Conservation (phyloP, 92 coral and sea anemone species). For the Virgularia gustaviana region DNA sequence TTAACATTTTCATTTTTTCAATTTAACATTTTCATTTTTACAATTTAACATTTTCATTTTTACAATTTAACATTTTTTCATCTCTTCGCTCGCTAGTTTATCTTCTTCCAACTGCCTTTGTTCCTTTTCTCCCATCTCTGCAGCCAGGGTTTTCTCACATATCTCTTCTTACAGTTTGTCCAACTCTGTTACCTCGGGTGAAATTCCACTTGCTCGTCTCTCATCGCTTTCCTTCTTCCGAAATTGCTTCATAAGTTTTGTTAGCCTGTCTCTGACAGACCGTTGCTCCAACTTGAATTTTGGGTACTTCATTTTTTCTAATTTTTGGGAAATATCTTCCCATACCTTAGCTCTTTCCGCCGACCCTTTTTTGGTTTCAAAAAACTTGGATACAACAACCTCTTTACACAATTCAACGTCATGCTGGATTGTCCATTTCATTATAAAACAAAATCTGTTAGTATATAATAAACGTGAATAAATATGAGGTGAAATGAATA, state of each 20-base stretch:
- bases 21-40: too few species aligned
- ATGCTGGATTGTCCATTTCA: conserved; percentile 16
- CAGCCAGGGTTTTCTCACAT: conserved; percentile 3
- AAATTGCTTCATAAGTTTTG: conserved; percentile 28
- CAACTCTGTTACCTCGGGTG: conserved; percentile 8
- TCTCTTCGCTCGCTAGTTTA: background rate
- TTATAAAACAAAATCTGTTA: conserved; percentile 9
- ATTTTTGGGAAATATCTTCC: conserved; percentile 11
- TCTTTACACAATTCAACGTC: conserved; percentile 20
- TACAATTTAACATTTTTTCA: background rate
- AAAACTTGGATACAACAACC: conserved; percentile 12
- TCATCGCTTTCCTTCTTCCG: conserved; percentile 45
- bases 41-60: too few species aligned
- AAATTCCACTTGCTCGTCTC: conserved; percentile 40
- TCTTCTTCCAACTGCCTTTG: conserved; percentile 5
- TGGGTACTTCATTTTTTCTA: conserved; percentile 31
- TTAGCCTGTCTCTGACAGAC: conserved; percentile 49
- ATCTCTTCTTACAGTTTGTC: conserved; percentile 8
- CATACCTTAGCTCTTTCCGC: conserved; percentile 25
- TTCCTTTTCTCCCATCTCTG: conserved; percentile 18
- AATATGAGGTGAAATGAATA: background rate
- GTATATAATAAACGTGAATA: background rate
- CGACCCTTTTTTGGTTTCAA: conserved; percentile 6
- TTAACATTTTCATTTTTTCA: too few species aligned
- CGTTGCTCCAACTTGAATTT: conserved; percentile 49